Conservation (phyloP, 2,888 invertebrate species). For the Philereme transversata region DNA sequence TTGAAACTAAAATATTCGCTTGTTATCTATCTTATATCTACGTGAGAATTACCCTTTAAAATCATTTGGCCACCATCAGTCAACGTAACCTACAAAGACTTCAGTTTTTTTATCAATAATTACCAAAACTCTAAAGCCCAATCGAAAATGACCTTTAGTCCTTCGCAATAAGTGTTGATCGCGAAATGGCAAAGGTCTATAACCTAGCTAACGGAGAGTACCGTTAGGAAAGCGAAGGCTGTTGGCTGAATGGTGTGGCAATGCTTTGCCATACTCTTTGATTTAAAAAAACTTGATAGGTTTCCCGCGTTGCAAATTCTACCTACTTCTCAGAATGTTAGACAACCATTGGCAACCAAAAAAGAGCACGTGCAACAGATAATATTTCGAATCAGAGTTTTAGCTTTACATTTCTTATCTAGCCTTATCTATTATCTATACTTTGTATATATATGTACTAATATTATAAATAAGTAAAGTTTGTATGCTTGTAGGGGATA, state of each 20-base stretch:
- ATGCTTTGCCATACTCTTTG: conserved; percentile 15
- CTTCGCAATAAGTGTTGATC: conserved; percentile 30
- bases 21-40: no score
- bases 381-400: no score
- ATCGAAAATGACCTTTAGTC: conserved; percentile 38
- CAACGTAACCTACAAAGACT: conserved; percentile 1
- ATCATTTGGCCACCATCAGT: neutral
- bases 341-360: no score
- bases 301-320: conserved; percentile 1
- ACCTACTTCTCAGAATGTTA: no score
- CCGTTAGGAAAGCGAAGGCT: conserved; percentile 55
- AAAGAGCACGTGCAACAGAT: no score
- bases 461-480: no score
- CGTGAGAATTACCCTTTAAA: neutral
- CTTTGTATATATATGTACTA: no score
- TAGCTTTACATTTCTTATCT: no score
- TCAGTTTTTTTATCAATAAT: neutral
- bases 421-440: no score
- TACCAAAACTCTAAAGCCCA: conserved; percentile 25
- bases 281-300: conserved; percentile 18
- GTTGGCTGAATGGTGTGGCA: conserved; percentile 38
- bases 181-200: conserved; percentile 49
- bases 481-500: no score
- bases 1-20: no score
- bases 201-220: conserved; percentile 53